Evolutionary conservation across 1,140 invertebrate species (phyloP), one percentile per base, ranked within the genome.

Genomic region (Epicauta chinensis): DNA sequence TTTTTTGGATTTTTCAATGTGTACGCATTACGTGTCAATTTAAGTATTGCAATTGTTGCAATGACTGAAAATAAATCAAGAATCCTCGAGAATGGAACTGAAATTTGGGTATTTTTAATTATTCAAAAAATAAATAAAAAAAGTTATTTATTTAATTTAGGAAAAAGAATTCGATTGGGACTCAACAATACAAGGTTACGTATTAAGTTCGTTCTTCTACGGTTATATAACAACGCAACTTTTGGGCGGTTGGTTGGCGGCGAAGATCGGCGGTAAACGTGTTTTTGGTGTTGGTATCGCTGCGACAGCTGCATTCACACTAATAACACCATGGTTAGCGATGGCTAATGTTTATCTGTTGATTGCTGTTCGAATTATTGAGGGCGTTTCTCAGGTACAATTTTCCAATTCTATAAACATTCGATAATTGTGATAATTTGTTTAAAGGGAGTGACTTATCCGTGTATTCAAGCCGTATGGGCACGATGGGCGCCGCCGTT

Each of bases 391-490:
- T 68, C 91, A 95, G 79, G 89, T 91, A 73, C n/a, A n/a, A n/a
- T 5, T 23, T 23, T 7, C 23, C 23, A 7, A 23, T 23, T 74
- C 74, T 60, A 0, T 23, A 3, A 23, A 23, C 0, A 5, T 23
- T 23, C 2, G 12, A 39, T 10, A n/a, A 13, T 15, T 17, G 4
- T 11, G 10, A 34, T 34, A 3, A n/a, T n/a, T n/a, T n/a, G n/a
- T n/a, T n/a, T n/a, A n/a, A n/a, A 91, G 87, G 91, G 91, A 37
- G 91, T 94, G 0, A 91, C 89, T 1, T 94, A 91, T 71, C 91
- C 91, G 3, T 86, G 88, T 56, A 92, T 93, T 45, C 89, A 93
- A 68, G 85, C 86, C 6, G 81, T 93, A 16, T 92, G 91, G 88
- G 78, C 87, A 0, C 80, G 83, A 50, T 96, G 92, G 91, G 84